phyloP scores from a whole-genome alignment of 1,140 invertebrate species.

The Paralvinella palmiformis region DNA sequence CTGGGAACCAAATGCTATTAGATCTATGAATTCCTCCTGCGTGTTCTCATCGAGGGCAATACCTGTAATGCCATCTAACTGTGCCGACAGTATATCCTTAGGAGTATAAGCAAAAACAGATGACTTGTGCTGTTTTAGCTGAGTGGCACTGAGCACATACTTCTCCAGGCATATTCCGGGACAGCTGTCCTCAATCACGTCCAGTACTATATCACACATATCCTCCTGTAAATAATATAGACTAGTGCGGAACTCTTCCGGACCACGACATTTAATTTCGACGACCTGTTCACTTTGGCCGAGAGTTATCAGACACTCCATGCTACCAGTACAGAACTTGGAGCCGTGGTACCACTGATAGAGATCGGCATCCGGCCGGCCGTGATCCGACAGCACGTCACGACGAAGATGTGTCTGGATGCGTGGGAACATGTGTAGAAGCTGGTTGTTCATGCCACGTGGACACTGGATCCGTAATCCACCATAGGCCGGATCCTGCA shows the following conservation, averaged over 20 bases:
- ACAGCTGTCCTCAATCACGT: constrained; percentile 60
- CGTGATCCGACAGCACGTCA: constrained; percentile 56
- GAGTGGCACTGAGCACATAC: constrained; percentile 59
- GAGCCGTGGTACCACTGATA: constrained; percentile 75
- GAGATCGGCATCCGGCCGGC: constrained; percentile 57
- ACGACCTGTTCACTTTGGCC: constrained; percentile 54
- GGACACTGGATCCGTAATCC: constrained; percentile 60
- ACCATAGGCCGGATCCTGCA: constrained; percentile 61
- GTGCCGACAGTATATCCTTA: constrained; percentile 57
- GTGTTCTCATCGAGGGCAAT: constrained; percentile 51
- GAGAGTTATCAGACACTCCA: constrained; percentile 69
- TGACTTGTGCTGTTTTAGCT: constrained; percentile 55
- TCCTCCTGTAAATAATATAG: constrained; percentile 70
- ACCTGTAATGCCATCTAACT: constrained; percentile 45
- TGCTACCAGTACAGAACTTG: constrained; percentile 66
- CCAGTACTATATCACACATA: constrained; percentile 64
- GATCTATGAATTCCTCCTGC: constrained; percentile 62
- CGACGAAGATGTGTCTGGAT: constrained; percentile 66
- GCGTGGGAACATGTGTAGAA: constrained; percentile 64
- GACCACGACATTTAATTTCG: constrained; percentile 70
- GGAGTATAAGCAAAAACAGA: constrained; percentile 60
- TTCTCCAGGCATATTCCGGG: constrained; percentile 64
- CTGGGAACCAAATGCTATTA: constrained; percentile 63
- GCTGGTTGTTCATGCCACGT: constrained; percentile 56
- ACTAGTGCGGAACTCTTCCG: constrained; percentile 39